Conservation (phyloP, 2,888 invertebrate genomes). For the Epistrophella euchroma region DNA sequence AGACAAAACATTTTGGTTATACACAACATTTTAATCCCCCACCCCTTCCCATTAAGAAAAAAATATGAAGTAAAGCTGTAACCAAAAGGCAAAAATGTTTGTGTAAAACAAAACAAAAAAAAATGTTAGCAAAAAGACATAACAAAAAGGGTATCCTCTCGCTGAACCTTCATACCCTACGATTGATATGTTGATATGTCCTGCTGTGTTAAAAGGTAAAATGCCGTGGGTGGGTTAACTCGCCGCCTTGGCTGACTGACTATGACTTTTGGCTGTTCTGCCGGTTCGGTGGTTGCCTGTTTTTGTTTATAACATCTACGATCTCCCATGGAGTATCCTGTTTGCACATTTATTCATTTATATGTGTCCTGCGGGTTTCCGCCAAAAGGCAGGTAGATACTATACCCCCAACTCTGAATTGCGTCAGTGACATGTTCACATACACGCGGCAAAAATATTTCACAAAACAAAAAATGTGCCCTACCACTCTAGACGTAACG, state of each 20-base stretch:
- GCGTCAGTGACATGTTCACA: constrained; percentile 60
- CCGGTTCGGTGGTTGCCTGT: constrained; percentile 39
- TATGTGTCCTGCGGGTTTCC: constrained; percentile 74
- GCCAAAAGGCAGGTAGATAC: constrained; percentile 62
- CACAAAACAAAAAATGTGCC: constrained; percentile 40
- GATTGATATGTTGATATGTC: constrained; percentile 76
- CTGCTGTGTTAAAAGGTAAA: constrained; percentile 75
- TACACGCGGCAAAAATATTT: constrained; percentile 52
- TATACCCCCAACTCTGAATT: constrained; percentile 43
- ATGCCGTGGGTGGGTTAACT: constrained; percentile 65
- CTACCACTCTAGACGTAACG: constrained; percentile 28
- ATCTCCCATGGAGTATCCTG: constrained; percentile 76
- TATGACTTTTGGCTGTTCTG: constrained; percentile 26
- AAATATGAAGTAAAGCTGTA: not conserved
- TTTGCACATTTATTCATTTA: constrained; percentile 76
- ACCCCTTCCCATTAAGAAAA: not conserved
- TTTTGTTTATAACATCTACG: constrained; percentile 45
- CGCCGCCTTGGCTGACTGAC: constrained; percentile 55
- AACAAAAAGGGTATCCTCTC: constrained; percentile 8
- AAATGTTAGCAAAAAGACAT: not conserved
- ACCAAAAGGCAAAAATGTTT: not conserved
- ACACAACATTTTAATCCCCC: not conserved
- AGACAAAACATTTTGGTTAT: not conserved
- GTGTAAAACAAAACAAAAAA: not conserved
- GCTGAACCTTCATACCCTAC: constrained; percentile 7